Evolutionary conservation across 1,140 invertebrate genomes (phyloP).

Genomic region (Eulimnadia texana): DNA sequence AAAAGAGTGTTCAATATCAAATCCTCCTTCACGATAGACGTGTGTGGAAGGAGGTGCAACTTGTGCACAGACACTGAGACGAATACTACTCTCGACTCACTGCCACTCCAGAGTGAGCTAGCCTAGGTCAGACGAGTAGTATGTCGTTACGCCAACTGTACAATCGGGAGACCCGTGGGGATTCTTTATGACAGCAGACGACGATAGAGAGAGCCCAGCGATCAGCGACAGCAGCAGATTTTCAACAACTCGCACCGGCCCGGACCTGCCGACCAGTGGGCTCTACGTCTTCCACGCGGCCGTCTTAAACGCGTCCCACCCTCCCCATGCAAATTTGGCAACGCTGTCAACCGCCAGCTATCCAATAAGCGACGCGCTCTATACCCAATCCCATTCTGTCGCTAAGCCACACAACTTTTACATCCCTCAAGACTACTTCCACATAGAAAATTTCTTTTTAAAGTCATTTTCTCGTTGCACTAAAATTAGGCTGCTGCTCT

Average conservation of each 20-base stretch:
- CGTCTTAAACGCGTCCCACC: not conserved
- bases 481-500: too few species aligned
- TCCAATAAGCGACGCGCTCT: not conserved
- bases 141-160: constrained; percentile 5
- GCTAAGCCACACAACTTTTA: not conserved
- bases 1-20: not conserved
- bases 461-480: not conserved
- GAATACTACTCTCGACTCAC: not conserved
- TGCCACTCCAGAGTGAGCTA: not conserved
- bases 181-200: not conserved
- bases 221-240: not conserved
- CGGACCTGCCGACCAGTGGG: constrained; percentile 13
- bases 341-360: not conserved
- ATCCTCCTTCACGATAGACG: not conserved
- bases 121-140: not conserved
- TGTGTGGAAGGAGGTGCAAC: not conserved
- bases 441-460: not conserved
- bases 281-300: not conserved
- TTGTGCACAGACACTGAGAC: not conserved
- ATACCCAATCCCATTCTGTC: not conserved
- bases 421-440: not conserved
- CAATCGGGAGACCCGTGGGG: not conserved
- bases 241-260: constrained; percentile 4
- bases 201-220: not conserved
- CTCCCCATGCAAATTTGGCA: not conserved